A percentile compares a stretch with the other conserved stretches of the same genome.
These are phyloP conservation scores for Amazona finschi DNA, from an alignment of 2,797 vertebrate species.

Conservation along the genomic window DNA sequence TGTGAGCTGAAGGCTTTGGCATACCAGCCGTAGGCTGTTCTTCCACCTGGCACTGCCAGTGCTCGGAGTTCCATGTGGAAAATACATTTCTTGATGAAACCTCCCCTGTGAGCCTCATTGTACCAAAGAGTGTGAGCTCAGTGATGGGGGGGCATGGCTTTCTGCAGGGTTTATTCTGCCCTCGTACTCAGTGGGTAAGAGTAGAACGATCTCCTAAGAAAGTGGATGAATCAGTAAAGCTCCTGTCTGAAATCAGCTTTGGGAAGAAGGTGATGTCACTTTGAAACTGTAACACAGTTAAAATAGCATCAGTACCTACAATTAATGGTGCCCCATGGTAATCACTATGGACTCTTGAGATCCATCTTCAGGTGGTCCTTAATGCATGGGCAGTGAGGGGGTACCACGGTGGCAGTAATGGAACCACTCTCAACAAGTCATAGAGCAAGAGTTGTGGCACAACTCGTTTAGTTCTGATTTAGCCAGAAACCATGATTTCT, in stretches of 20 bases:
- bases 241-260: not conserved
- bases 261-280: not conserved
- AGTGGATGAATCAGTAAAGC: not conserved
- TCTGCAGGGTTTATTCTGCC: not conserved
- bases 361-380: too few species aligned
- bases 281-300: not conserved
- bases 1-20: not conserved
- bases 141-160: not conserved
- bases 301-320: not conserved
- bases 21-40: not conserved
- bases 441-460: not conserved
- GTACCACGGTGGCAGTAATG: not conserved
- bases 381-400: not conserved
- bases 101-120: not conserved
- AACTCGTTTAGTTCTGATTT: not conserved
- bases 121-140: not conserved
- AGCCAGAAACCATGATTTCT: not conserved
- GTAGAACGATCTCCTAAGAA: not conserved
- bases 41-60: not conserved
- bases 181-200: rapidly evolving
- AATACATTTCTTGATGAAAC: not conserved
- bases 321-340: not conserved
- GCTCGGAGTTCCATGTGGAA: not conserved
- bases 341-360: not conserved
- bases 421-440: not conserved